phyloP scores from a whole-genome alignment of 2,113 vertebrate species.

The Toxostoma redivivum region DNA sequence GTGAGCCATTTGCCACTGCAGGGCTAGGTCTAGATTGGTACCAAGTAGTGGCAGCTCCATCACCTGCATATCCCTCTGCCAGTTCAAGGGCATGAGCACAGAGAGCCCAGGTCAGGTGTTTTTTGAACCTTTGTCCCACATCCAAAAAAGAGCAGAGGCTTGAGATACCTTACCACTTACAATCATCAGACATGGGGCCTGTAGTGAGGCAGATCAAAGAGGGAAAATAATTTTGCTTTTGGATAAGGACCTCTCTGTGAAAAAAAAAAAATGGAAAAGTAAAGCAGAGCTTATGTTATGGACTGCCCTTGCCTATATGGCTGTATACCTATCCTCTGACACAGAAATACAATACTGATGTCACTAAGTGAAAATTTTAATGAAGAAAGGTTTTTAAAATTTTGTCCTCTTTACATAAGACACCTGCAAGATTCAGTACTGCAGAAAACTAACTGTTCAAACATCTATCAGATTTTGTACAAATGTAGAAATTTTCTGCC shows the following conservation, averaged over 20 bases:
- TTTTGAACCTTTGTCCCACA: neutral
- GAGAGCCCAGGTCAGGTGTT: neutral
- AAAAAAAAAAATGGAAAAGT: neutral
- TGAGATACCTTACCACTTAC: neutral
- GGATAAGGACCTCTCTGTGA: neutral
- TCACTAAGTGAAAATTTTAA: neutral
- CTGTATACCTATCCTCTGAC: fast-evolving
- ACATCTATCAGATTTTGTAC: neutral
- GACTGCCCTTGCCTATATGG: neutral
- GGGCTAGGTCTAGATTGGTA: neutral
- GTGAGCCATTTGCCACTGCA: neutral
- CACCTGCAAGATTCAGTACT: neutral
- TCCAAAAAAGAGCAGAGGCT: neutral
- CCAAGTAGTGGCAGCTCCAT: neutral
- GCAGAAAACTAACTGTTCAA: neutral
- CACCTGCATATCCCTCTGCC: neutral
- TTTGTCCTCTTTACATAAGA: neutral
- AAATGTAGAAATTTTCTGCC: neutral
- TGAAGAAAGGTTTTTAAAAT: neutral
- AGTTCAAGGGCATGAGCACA: neutral
- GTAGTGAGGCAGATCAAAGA: neutral
- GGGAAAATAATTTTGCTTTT: neutral
- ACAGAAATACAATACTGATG: neutral
- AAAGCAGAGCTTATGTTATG: neutral
- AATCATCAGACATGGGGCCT: neutral